Conservation (phyloP, 2,113 vertebrate species). For the Phaetusa simplex region DNA sequence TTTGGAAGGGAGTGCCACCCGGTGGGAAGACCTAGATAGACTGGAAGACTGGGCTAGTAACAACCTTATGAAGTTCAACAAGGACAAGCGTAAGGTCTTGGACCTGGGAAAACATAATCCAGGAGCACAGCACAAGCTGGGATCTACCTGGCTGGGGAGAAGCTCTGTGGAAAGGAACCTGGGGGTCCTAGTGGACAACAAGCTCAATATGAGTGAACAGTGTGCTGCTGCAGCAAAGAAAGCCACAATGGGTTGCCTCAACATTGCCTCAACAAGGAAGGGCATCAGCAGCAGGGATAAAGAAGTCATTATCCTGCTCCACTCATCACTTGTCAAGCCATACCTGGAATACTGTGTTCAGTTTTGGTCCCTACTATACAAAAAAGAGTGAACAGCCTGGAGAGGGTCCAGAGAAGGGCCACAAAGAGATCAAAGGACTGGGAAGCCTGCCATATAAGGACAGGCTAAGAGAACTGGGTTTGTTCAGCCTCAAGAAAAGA, state of each 20-base stretch:
- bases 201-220: background rate
- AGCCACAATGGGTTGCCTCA: background rate
- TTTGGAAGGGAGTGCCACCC: background rate
- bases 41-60: background rate
- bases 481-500: background rate
- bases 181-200: background rate
- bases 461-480: background rate
- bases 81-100: background rate
- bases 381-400: background rate
- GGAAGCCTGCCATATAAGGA: background rate
- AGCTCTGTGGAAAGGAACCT: background rate
- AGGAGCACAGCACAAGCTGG: background rate
- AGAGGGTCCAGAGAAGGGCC: background rate
- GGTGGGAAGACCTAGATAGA: background rate
- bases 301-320: background rate
- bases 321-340: background rate
- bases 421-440: background rate
- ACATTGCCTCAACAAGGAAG: background rate
- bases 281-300: background rate
- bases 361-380: too few relatives aligned
- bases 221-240: background rate
- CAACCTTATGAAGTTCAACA: background rate
- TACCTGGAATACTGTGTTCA: background rate
- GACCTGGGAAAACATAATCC: background rate
- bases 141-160: accelerated